Conservation (phyloP, 2,888 invertebrate genomes). For the Lamellibrachia satsuma region DNA sequence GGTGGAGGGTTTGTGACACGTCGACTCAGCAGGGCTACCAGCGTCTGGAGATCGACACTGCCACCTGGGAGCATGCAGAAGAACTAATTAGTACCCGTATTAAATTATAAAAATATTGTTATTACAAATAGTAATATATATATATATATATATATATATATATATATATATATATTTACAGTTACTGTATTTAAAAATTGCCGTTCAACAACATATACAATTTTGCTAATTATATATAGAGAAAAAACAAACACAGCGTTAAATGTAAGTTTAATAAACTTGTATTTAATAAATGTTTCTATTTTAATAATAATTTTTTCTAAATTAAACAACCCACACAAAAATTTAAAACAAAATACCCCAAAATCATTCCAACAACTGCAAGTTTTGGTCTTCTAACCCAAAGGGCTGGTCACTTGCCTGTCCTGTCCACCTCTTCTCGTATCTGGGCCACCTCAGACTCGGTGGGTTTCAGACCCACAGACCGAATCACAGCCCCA, state of each 20-base stretch:
- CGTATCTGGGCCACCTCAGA: slow-evolving; percentile 39
- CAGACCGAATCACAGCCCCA: slow-evolving; percentile 39
- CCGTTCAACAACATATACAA: too few relatives aligned
- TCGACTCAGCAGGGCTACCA: slow-evolving; percentile 38
- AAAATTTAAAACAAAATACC: not conserved
- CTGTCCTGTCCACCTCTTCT: slow-evolving; percentile 29
- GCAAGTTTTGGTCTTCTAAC: not conserved
- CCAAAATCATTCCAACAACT: not conserved
- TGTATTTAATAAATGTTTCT: too few relatives aligned
- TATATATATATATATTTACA: too few relatives aligned
- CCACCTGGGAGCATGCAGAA: slow-evolving; percentile 30
- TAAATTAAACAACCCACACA: not conserved
- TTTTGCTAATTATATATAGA: too few relatives aligned
- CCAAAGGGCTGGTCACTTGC: not conserved
- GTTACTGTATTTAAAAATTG: too few relatives aligned
- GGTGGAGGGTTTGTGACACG: slow-evolving; percentile 40
- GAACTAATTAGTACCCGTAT: not conserved
- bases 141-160: too few relatives aligned
- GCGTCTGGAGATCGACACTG: slow-evolving; percentile 38
- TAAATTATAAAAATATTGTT: not conserved
- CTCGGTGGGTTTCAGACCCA: slow-evolving; percentile 42
- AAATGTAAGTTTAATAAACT: too few relatives aligned
- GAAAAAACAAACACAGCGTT: too few relatives aligned
- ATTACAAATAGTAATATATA: not conserved
- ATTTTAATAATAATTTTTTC: too few relatives aligned